Percentiles rank a stretch among this genome's conserved stretches.
Conservation (phyloP, 2,113 vertebrate genomes). For the Mirounga angustirostris region DNA sequence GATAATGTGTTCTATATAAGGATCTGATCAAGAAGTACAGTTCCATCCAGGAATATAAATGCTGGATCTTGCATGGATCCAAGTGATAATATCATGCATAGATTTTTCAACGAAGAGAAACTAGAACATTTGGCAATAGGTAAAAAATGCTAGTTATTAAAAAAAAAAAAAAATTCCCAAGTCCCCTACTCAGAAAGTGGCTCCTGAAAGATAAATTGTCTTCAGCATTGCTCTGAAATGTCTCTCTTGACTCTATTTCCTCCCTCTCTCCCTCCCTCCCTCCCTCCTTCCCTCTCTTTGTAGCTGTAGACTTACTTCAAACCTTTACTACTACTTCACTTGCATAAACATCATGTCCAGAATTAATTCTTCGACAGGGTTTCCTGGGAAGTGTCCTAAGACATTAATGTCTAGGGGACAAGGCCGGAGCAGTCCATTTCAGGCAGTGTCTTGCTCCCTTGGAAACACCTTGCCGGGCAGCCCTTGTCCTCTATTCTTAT, state of each 20-base stretch:
- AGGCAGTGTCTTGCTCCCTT: not conserved
- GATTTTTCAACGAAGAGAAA: slow-evolving; percentile 1
- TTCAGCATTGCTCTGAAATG: not conserved
- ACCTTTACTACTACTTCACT: not conserved
- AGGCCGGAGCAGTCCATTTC: not conserved
- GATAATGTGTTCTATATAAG: not conserved
- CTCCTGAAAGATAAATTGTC: not conserved
- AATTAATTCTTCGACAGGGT: not conserved
- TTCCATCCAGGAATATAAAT: not conserved
- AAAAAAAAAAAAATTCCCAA: not conserved
- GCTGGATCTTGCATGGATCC: not conserved
- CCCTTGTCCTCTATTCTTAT: slow-evolving; percentile 66
- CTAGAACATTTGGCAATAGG: not conserved
- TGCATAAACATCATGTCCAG: not conserved
- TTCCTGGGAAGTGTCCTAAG: slow-evolving; percentile 40
- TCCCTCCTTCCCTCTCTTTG: not conserved
- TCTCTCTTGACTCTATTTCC: not conserved
- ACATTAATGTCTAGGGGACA: not conserved
- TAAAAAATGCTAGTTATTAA: not conserved
- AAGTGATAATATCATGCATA: not conserved
- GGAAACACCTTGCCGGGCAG: not conserved
- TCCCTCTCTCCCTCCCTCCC: not conserved
- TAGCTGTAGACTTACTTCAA: not conserved
- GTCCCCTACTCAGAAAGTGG: not conserved
- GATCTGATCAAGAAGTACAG: not conserved